phyloP scores from a whole-genome alignment of 2,113 vertebrate genomes.

The Chauna torquata region DNA sequence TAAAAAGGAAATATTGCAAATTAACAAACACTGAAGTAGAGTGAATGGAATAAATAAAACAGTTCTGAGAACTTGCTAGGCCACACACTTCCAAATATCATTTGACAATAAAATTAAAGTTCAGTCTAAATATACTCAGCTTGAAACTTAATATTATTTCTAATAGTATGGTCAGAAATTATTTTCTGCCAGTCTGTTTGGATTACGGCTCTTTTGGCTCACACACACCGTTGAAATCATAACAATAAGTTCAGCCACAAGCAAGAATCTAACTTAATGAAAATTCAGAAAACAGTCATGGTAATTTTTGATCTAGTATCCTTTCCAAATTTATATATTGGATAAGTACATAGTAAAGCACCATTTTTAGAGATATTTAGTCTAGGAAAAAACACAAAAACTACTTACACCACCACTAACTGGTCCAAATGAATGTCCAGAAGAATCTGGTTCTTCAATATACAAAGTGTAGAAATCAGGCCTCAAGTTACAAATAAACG shows the following conservation, averaged over 20 bases:
- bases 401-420: constrained; percentile 82
- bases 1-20: background rate
- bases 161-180: background rate
- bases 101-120: background rate
- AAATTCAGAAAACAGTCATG: background rate
- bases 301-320: background rate
- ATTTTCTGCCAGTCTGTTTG: background rate
- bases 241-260: background rate
- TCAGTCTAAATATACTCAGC: background rate
- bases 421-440: constrained; percentile 87
- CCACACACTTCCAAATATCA: background rate
- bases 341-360: background rate
- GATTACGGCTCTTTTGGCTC: background rate
- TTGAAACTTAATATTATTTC: background rate
- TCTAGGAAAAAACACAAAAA: background rate
- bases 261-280: background rate
- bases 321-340: background rate
- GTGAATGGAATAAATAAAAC: background rate
- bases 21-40: background rate
- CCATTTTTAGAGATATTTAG: background rate
- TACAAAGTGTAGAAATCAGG: constrained; percentile 91
- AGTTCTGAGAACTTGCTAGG: background rate
- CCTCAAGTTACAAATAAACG: constrained; percentile 70
- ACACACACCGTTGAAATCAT: background rate
- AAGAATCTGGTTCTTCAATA: constrained; percentile 87